These are phyloP conservation scores for Acropternis orthonyx DNA, from an alignment of 2,797 vertebrate species.

Conservation along the genomic window DNA sequence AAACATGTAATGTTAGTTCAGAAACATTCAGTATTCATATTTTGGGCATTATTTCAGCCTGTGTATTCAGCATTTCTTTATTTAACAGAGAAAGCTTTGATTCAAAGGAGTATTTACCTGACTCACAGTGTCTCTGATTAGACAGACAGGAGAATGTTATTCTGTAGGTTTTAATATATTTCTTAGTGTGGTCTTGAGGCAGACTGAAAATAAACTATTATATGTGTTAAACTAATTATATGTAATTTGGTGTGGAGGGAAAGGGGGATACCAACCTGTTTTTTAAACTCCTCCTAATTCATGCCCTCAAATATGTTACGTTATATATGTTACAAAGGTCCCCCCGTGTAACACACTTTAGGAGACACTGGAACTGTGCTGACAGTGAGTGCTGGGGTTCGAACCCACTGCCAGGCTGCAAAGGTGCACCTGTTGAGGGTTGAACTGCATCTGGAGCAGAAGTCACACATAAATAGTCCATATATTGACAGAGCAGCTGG, in stretches of 20 bases:
- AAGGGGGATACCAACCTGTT: background rate
- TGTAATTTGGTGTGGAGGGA: background rate
- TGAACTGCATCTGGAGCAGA: background rate
- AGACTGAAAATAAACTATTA: background rate
- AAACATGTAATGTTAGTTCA: background rate
- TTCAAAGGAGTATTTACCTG: background rate
- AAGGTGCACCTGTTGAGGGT: background rate
- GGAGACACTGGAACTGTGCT: background rate
- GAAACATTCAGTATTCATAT: background rate
- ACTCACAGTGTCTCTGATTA: background rate
- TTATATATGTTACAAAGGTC: background rate
- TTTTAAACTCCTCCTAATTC: background rate
- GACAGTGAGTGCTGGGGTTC: background rate
- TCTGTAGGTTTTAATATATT: background rate
- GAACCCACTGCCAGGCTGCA: accelerated
- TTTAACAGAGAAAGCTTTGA: background rate
- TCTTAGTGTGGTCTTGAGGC: background rate
- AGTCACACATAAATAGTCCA: background rate
- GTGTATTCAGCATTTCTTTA: background rate
- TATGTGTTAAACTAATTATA: background rate
- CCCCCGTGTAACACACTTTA: background rate
- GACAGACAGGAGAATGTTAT: background rate
- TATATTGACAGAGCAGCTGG: background rate
- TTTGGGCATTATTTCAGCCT: background rate
- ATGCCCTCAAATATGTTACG: background rate